Evolutionary conservation across 2,113 vertebrate species (phyloP).

Genomic region (Phainopepla nitens): DNA sequence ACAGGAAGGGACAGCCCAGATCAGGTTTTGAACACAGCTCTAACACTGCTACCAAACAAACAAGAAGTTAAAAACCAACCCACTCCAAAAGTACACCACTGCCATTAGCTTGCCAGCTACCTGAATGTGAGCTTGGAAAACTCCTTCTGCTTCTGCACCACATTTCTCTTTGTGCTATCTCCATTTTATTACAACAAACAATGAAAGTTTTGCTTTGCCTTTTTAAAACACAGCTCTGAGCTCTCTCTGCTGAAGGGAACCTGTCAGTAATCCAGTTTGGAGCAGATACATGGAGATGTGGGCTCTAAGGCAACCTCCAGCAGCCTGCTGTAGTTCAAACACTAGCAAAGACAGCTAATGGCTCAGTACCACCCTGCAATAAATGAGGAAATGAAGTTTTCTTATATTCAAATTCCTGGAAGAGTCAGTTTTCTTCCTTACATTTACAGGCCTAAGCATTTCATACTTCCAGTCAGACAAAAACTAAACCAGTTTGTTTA

Average conservation of each 20-base stretch:
- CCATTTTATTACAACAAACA: background rate
- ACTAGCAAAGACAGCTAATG: background rate
- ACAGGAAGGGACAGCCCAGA: background rate
- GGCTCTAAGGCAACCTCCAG: background rate
- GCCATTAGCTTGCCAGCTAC: background rate
- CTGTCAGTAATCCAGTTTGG: background rate
- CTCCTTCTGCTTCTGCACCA: background rate
- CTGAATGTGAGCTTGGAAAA: background rate
- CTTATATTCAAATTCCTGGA: background rate
- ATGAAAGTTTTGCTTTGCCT: background rate
- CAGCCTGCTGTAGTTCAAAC: background rate
- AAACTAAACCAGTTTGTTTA: background rate
- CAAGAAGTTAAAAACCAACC: background rate
- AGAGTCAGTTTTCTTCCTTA: background rate
- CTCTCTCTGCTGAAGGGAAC: background rate
- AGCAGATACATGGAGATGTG: background rate
- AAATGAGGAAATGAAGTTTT: background rate
- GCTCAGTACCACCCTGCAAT: background rate
- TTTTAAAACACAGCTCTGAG: background rate
- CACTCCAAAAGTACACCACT: background rate
- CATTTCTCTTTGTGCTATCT: background rate
- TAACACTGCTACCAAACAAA: background rate
- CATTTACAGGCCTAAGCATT: background rate
- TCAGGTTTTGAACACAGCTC: background rate
- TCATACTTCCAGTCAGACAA: background rate